Evolutionary conservation across 92 coral and sea anemone species (phyloP), one percentile per base, ranked within the genome.

Genomic region (Virgularia gustaviana): DNA sequence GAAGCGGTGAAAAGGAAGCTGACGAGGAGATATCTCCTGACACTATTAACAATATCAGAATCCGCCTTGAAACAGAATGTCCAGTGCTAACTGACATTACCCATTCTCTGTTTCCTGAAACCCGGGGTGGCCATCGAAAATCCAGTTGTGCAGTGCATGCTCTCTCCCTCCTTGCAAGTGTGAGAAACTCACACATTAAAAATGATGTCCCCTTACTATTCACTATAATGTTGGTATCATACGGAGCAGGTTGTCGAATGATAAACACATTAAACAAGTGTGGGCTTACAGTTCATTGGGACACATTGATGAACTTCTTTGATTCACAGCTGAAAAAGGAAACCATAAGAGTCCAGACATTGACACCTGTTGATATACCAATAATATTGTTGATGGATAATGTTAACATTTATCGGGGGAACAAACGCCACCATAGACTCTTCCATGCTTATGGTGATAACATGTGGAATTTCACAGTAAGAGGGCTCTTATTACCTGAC

Each of bases 401-500:
- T 71, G 55, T 83, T 8, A 82, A 82, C n/a, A n/a, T n/a, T n/a
- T n/a, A n/a, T n/a, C n/a, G n/a, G n/a, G n/a, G n/a, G n/a, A n/a
- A n/a, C n/a, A 49, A 60, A 66, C 47, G 73, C 4, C 86, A 82
- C 58, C 70, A 66, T 33, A 44, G 86, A 11, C 35, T 82, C 2
- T 68, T 67, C 27, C 76, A 68, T 72, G 22, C 18, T 13, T 70
- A 55, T 16, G 57, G 47, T 28, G 36, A 27, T 10, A 77, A 68
- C 37, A 82, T 82, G 83, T 82, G 78, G 83, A 82, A 82, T 34
- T 82, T 82, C 36, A 82, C 86, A 19, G 86, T 65, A 15, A 63
- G 78, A 71, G 78, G 71, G 13, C 57, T 65, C 27, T 33, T 59
- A 10, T 33, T 35, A n/a, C 81, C 81, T 9, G 36, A 77, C 4